Conservation (phyloP, 2,113 vertebrate species). For the Xiphophorus maculatus region DNA sequence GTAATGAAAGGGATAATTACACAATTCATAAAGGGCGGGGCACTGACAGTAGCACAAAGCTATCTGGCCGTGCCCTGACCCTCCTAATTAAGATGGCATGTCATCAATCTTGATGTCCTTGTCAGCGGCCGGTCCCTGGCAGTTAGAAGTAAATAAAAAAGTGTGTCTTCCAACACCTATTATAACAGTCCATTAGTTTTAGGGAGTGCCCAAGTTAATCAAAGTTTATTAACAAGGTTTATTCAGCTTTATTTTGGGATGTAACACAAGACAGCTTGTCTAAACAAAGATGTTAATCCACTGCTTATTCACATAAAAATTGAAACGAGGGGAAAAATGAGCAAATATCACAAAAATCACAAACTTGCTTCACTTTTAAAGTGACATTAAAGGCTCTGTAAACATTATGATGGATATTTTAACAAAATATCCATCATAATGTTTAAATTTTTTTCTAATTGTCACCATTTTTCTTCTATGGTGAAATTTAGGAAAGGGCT, state of each 20-base stretch:
- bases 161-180: constrained; percentile 31
- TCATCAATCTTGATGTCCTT: constrained; percentile 60
- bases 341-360: no score
- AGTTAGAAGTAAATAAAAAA: constrained; percentile 63
- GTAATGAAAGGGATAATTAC: constrained; percentile 82
- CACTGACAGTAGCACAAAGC: constrained; percentile 63
- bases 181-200: constrained; percentile 16
- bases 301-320: constrained; percentile 3
- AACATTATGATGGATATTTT: no score
- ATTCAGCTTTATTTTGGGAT: neutral
- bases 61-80: constrained; percentile 58
- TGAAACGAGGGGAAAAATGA: no score
- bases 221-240: neutral
- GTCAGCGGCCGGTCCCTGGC: constrained; percentile 24
- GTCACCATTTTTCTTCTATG: no score
- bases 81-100: constrained; percentile 57
- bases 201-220: neutral
- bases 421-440: no score
- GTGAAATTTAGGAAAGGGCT: no score
- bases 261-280: neutral
- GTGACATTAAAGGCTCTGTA: no score
- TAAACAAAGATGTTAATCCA: neutral
- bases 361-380: no score
- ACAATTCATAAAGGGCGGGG: constrained; percentile 77
- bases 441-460: no score